These are phyloP conservation scores for Alosa alosa DNA, from an alignment of 2,113 vertebrate genomes.

Conservation along the genomic window DNA sequence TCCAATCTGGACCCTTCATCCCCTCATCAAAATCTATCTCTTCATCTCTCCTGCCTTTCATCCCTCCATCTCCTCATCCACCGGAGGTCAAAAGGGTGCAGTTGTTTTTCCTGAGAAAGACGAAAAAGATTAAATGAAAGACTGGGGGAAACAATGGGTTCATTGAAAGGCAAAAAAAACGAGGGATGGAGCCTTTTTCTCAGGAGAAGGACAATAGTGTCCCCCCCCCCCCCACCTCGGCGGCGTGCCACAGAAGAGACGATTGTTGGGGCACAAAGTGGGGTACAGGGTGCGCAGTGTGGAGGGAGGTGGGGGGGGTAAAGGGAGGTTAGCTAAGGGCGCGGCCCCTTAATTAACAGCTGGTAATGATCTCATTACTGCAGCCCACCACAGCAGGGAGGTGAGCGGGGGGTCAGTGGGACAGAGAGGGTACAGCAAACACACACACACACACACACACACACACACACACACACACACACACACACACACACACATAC, in stretches of 20 bases:
- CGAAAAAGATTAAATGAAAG: constrained; percentile 16
- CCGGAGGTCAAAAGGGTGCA: constrained; percentile 3
- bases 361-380: constrained; percentile 79
- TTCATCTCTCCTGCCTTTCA: constrained; percentile 9
- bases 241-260: constrained; percentile 67
- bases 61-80: constrained; percentile 1
- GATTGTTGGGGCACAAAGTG: constrained; percentile 71
- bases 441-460: constrained; percentile 9
- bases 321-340: not conserved
- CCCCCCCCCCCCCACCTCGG: constrained; percentile 69
- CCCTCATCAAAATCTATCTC: not conserved
- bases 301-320: not conserved
- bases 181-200: constrained; percentile 69
- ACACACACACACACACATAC: constrained; percentile 2
- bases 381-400: constrained; percentile 41
- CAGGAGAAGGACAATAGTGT: constrained; percentile 68
- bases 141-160: constrained; percentile 63
- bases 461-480: not conserved
- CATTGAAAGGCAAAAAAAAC: constrained; percentile 69
- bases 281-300: constrained; percentile 48
- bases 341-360: constrained; percentile 74
- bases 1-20: not conserved
- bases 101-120: constrained; percentile 19
- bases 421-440: constrained; percentile 37
- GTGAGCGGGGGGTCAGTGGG: constrained; percentile 68